Conservation (phyloP, 2,113 vertebrate species). For the Perognathus longimembris region DNA sequence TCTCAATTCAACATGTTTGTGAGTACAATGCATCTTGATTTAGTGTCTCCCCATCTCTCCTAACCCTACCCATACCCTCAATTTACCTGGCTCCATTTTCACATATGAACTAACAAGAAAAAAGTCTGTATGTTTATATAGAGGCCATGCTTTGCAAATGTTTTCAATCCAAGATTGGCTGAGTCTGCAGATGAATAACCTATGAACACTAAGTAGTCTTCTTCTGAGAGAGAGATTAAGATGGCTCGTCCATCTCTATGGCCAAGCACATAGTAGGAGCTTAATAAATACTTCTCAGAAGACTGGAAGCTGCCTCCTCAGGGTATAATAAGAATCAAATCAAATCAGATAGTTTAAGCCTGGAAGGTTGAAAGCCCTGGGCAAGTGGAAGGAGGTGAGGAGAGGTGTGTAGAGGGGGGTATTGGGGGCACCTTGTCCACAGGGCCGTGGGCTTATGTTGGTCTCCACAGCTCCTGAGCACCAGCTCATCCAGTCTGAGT, state of each 20-base stretch:
- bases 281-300: background rate
- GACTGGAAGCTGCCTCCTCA: background rate
- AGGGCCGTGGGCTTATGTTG: background rate
- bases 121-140: background rate
- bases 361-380: background rate
- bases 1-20: too few species aligned
- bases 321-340: background rate
- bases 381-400: background rate
- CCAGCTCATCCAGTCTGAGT: slow-evolving; percentile 86
- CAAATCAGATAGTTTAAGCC: background rate
- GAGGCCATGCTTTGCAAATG: background rate
- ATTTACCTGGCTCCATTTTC: too few species aligned
- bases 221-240: background rate
- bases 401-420: fast-evolving
- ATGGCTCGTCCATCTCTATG: too few species aligned
- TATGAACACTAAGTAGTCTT: background rate
- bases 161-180: background rate
- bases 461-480: slow-evolving; percentile 62
- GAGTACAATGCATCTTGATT: too few species aligned
- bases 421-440: fast-evolving
- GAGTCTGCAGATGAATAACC: too few species aligned
- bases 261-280: background rate
- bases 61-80: too few species aligned
- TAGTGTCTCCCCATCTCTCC: too few species aligned
- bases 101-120: background rate